Conservation (phyloP, 2,797 vertebrate species). For the Anas georgica region DNA sequence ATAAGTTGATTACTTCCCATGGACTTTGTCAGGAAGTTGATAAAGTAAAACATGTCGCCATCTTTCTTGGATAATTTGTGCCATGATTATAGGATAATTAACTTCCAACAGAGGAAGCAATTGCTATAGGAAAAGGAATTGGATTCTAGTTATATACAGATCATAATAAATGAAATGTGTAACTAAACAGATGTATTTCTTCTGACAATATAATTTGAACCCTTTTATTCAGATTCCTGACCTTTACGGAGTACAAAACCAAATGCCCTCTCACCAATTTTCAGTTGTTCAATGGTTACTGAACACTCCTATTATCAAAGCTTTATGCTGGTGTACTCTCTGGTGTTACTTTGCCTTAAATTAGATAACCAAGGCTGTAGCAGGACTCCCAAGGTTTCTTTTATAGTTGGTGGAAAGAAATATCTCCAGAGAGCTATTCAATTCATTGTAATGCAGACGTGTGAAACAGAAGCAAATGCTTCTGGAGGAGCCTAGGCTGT, state of each 20-base stretch:
- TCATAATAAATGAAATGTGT: slow-evolving; percentile 2
- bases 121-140: not conserved
- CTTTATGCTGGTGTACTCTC: not conserved
- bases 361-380: not conserved
- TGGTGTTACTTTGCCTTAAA: not conserved
- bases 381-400: not conserved
- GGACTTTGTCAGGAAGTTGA: not conserved
- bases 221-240: not conserved
- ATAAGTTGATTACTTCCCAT: not conserved
- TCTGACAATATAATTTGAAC: not conserved
- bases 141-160: not conserved
- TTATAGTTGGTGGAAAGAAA: not conserved
- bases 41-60: not conserved
- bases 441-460: not conserved
- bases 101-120: not conserved
- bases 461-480: not conserved
- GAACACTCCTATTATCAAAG: not conserved
- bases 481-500: not conserved
- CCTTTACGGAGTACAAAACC: not conserved
- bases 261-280: not conserved
- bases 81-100: not conserved
- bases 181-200: slow-evolving; percentile 1
- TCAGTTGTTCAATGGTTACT: not conserved
- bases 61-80: not conserved
- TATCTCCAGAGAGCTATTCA: not conserved